These are phyloP conservation scores for Drosophila saltans DNA, from an alignment of 1,140 invertebrate genomes.

Conservation along the genomic window DNA sequence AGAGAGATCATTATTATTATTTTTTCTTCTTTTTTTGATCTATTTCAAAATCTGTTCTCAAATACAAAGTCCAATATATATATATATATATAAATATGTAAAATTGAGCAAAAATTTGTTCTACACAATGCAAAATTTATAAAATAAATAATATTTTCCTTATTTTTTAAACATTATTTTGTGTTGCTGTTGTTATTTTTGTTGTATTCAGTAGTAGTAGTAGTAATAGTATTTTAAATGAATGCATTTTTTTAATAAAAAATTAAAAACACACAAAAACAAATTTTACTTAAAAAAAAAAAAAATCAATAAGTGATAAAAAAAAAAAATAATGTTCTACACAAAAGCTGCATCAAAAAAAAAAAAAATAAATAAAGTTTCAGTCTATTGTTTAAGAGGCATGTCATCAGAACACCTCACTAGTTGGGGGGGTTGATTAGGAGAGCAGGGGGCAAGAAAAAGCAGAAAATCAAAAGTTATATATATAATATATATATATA, in stretches of 20 bases:
- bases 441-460: not conserved
- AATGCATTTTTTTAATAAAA: conserved; percentile 1
- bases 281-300: not conserved
- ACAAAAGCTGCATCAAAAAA: not conserved
- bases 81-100: too few species aligned
- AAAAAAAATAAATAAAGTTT: not conserved
- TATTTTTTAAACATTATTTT: not conserved
- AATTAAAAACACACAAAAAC: conserved; percentile 1
- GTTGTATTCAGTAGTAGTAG: not conserved
- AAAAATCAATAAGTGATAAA: not conserved
- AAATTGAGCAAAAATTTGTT: conserved; percentile 3
- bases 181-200: not conserved
- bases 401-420: not conserved
- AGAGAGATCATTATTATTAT: not conserved
- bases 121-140: not conserved
- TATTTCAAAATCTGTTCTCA: not conserved
- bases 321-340: not conserved
- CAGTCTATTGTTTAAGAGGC: conserved; percentile 13
- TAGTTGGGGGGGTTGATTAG: not conserved
- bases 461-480: not conserved
- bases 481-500: not conserved
- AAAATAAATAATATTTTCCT: not conserved
- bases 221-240: not conserved
- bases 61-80: not conserved
- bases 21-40: not conserved